A percentile compares a stretch with the other conserved stretches of the same genome.
These are phyloP conservation scores for Sinocyclocheilus maitianheensis DNA, from an alignment of 2,113 vertebrate species.

Conservation along the genomic window DNA sequence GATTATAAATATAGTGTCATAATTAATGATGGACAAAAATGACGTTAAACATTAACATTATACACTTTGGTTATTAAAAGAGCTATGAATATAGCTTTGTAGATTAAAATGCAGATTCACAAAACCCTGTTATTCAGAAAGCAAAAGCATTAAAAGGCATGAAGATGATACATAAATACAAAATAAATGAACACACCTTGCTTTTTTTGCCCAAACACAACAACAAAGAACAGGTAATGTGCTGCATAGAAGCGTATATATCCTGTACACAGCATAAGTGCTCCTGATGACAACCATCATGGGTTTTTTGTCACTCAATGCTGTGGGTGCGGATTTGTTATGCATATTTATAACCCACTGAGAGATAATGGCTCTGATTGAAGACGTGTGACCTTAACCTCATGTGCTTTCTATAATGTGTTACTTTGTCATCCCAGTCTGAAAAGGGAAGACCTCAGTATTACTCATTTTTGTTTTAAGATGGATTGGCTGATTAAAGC, in stretches of 20 bases:
- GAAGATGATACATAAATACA: slow-evolving; percentile 20
- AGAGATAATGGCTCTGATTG: not conserved
- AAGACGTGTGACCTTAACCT: not conserved
- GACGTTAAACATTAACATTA: slow-evolving; percentile 54
- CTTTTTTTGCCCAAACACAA: slow-evolving; percentile 16
- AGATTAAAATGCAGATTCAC: slow-evolving; percentile 42
- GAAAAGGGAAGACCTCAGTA: slow-evolving; percentile 34
- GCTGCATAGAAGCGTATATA: slow-evolving; percentile 27
- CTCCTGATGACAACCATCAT: not conserved
- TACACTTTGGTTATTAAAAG: slow-evolving; percentile 63
- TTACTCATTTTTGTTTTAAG: slow-evolving; percentile 34
- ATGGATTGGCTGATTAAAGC: slow-evolving; percentile 38
- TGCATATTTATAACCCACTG: not conserved
- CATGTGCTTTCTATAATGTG: not conserved
- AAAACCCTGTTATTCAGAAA: slow-evolving; percentile 47
- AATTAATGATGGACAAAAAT: slow-evolving; percentile 49
- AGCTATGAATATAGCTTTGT: slow-evolving; percentile 43
- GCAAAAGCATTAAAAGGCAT: slow-evolving; percentile 33
- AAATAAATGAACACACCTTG: not conserved
- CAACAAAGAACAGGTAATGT: slow-evolving; percentile 18
- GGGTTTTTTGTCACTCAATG: not conserved
- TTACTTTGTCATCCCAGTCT: slow-evolving; percentile 42
- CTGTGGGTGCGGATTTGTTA: slow-evolving; percentile 36
- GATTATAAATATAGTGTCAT: slow-evolving; percentile 43
- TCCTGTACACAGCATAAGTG: slow-evolving; percentile 16